Conservation (phyloP, 2,888 invertebrate species). For the Cryptocephalus moraei region DNA sequence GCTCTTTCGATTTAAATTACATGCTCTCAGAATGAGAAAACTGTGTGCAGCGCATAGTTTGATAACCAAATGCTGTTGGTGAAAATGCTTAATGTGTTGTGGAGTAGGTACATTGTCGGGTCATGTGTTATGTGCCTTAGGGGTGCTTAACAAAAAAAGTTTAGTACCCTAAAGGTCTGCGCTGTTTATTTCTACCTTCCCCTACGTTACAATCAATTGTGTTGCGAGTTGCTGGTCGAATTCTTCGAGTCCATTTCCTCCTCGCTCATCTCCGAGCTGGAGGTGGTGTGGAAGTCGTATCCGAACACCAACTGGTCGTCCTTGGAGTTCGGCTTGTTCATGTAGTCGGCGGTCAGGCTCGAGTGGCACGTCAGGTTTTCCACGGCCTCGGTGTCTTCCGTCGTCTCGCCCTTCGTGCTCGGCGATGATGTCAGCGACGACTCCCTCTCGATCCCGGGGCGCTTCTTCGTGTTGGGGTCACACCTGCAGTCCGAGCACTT, state of each 20-base stretch:
- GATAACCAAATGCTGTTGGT: too few relatives aligned
- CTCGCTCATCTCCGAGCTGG: conserved; percentile 1
- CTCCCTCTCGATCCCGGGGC: not conserved
- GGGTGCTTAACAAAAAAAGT: too few relatives aligned
- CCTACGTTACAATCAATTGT: too few relatives aligned
- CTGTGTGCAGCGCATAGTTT: too few relatives aligned
- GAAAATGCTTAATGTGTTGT: too few relatives aligned
- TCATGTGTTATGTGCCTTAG: too few relatives aligned
- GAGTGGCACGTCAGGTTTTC: conserved; percentile 23
- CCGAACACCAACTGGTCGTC: conserved; percentile 27
- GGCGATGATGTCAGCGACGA: not conserved
- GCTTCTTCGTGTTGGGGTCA: not conserved
- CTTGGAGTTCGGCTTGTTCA: conserved; percentile 10
- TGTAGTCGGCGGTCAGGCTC: conserved; percentile 25
- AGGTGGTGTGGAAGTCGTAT: conserved; percentile 30
- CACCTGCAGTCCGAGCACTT: not conserved
- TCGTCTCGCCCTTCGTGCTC: conserved; percentile 2
- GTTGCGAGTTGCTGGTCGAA: not conserved
- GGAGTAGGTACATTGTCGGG: too few relatives aligned
- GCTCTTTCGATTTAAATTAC: too few relatives aligned
- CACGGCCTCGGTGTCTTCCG: conserved; percentile 2
- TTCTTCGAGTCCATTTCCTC: not conserved
- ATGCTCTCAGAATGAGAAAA: too few relatives aligned
- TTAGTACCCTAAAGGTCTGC: too few relatives aligned
- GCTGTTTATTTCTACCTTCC: too few relatives aligned